Evolutionary conservation across 2,797 vertebrate genomes (phyloP), one percentile per base, ranked within the genome.

Genomic region (Hephaestus fuliginosus): DNA sequence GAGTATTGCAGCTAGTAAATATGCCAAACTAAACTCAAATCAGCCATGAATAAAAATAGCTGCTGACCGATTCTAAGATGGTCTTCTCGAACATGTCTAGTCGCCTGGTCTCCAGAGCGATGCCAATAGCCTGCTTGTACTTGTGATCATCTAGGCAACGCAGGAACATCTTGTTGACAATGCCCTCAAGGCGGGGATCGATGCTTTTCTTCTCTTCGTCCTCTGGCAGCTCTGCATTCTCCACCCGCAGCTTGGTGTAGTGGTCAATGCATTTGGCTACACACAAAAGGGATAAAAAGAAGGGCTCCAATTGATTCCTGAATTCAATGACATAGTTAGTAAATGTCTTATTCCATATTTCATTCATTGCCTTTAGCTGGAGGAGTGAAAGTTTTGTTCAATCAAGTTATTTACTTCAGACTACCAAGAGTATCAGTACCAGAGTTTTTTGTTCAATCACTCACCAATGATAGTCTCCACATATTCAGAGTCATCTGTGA

Each of bases 81-180:
- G 98, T 99, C 88, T 98, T 99, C 94, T 99, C 98, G 90, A 99
- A 99, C 92, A 99, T 89, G 74, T 99, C 98, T 80, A 99, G 93
- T 62, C 98, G 95, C 30, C 98, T 96, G 0, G 98, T 99, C 93
- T 99, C 98, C 82, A 99, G 90, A 43, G 98, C 97, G 0, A 99
- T 99, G 73, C 98, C 98, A 0, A 99, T 98, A 58, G 98, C 98
- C 89, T 99, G 98, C 87, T 99, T 99, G 91, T 98, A 99, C 90
- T 99, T 99, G 95, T 98, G 98, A 86, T 99, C 98, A 11, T 98
- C 98, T 43, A 99, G 92, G 93, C 98, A 99, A 33, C 98, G 94
- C 87, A 98, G 96, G 86, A 99, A 99, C 98, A 99, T 99, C 92
- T 99, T 99, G 94, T 99, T 99, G 85, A 99, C 98, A 17, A 99